Base-by-base conservation (phyloP, 2,888 invertebrate species). In the Serrognathus titanus region DNA sequence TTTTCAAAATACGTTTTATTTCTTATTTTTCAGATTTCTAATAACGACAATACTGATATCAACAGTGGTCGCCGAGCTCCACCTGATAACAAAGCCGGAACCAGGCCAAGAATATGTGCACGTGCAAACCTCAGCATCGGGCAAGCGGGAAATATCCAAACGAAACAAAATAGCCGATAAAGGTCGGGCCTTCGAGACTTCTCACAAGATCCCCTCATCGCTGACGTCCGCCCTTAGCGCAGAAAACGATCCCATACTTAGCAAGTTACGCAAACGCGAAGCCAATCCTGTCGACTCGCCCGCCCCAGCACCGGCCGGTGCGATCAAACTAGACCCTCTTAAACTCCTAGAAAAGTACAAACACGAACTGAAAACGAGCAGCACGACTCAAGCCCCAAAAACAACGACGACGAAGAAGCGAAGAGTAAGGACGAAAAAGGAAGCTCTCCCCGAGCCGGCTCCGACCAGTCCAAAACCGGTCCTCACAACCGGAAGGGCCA, bases 41-140 rank as follows among this genome's bases (percentile, higher is more conserved):
- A 53, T 69, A 59, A 63, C 63, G 31, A 50, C 67, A 46, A 48
- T 62, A 48, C 58, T 63, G 39, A 24, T 64, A 45, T 48, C 60
- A 43, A 45, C 55, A 43, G 41, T 58, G 36, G 51, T 48, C 45
- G 66, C 71, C 40, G 84, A 85, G 65, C 82, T 83, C 59, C 82
- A 85, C 66, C 78, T 85, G 57, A 83, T 85, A 68, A 84, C 84
- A 49, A 82, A 84, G 73, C 83, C 87, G 10, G 79, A 83, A 64
- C 84, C 84, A 12, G 86, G 85, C 20, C 83, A 87, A 68, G 85
- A 87, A 71, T 87, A 84, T 72, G 87, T 87, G 43, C 80, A 83
- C 66, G 83, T 87, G 55, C 84, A 85, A 66, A 74, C 77, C 12
- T 72, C 76, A 13, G 68, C 65, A 12, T 64, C 71, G 5, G 75